Percentiles rank a stretch among this genome's conserved stretches.
Conservation (phyloP, 2,888 invertebrate genomes). For the Linyphia triangularis region DNA sequence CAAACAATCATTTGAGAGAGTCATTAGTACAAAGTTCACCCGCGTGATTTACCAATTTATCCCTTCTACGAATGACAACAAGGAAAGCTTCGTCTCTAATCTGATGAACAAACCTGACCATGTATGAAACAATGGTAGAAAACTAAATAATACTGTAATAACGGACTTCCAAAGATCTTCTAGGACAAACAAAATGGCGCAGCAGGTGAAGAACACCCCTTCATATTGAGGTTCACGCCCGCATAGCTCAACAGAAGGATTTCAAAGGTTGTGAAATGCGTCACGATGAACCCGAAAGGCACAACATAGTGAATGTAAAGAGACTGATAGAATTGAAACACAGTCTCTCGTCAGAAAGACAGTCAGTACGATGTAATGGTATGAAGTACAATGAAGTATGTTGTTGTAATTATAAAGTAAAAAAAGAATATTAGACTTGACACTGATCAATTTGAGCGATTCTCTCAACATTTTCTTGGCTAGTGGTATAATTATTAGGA, state of each 20-base stretch:
- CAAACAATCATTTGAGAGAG: not conserved
- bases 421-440: too few relatives aligned
- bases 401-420: too few relatives aligned
- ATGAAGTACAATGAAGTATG: not conserved
- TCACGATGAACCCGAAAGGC: constrained; percentile 30
- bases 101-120: constrained; percentile 17
- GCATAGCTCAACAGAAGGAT: constrained; percentile 21
- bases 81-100: not conserved
- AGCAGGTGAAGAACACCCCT: constrained; percentile 9
- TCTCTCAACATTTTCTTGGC: too few relatives aligned
- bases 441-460: too few relatives aligned
- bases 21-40: not conserved
- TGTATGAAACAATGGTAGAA: constrained; percentile 2
- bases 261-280: constrained; percentile 35
- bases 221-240: constrained; percentile 38
- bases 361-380: not conserved
- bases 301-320: constrained; percentile 7
- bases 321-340: not conserved
- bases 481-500: too few relatives aligned
- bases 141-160: constrained; percentile 15
- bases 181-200: not conserved
- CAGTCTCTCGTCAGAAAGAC: not conserved
- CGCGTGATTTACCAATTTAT: constrained; percentile 45
- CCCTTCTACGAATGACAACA: constrained; percentile 6
- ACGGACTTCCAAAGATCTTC: constrained; percentile 1